Conservation (phyloP, 1,140 invertebrate genomes). For the Drosophila asahinai region DNA sequence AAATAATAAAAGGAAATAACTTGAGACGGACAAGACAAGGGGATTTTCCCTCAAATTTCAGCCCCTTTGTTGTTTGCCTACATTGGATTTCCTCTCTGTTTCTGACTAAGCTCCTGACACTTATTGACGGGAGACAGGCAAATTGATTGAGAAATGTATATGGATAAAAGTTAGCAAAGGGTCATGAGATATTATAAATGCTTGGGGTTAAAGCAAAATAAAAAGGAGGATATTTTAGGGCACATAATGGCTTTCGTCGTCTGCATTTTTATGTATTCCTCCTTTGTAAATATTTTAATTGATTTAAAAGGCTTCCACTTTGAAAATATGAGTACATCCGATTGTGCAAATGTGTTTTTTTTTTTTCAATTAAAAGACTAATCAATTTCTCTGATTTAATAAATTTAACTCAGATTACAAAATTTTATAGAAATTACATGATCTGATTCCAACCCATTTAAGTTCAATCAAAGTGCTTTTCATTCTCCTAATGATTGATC, state of each 20-base stretch:
- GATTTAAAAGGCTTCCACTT: too few relatives aligned
- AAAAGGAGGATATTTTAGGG: not conserved
- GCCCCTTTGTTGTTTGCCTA: constrained; percentile 21
- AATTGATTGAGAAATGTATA: constrained; percentile 53
- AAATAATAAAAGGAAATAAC: constrained; percentile 69
- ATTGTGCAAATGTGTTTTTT: too few relatives aligned
- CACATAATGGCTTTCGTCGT: too few relatives aligned
- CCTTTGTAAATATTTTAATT: too few relatives aligned
- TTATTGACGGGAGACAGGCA: constrained; percentile 42
- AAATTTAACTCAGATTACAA: not conserved
- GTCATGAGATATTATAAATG: not conserved
- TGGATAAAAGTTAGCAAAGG: not conserved
- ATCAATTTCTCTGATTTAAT: not conserved
- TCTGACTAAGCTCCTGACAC: constrained; percentile 39
- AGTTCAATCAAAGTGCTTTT: constrained; percentile 22
- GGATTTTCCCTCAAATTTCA: constrained; percentile 34
- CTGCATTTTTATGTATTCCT: too few relatives aligned
- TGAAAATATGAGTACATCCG: too few relatives aligned
- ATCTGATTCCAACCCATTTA: constrained; percentile 4
- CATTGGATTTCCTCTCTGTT: constrained; percentile 34
- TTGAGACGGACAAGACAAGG: constrained; percentile 45
- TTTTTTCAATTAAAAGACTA: too few relatives aligned
- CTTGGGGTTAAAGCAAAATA: not conserved
- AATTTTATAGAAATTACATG: not conserved
- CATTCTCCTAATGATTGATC: constrained; percentile 50